Percentiles rank a stretch among this genome's conserved stretches.
Evolutionary conservation across 2,888 invertebrate species (phyloP).

Genomic region (Ormyrus rosae): DNA sequence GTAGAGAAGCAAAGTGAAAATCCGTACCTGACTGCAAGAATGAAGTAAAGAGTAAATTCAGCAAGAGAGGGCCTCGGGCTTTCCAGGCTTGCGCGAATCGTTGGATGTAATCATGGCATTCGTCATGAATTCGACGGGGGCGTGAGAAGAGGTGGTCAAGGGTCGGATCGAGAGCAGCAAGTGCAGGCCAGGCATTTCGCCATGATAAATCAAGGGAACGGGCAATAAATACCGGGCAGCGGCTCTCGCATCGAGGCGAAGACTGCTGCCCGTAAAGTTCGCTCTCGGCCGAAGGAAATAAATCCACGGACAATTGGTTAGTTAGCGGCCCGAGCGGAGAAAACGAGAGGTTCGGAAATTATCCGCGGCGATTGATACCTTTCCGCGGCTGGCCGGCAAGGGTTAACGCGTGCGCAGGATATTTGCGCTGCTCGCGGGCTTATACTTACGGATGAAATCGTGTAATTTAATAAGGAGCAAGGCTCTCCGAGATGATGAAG

Average conservation of each 20-base stretch:
- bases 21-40: neutral
- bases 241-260: neutral
- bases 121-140: conserved; percentile 62
- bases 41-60: neutral
- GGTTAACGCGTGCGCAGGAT: neutral
- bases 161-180: neutral
- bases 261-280: conserved; percentile 57
- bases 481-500: too few species aligned
- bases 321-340: conserved; percentile 58
- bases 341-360: conserved; percentile 23
- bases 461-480: neutral
- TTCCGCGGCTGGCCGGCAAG: neutral
- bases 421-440: neutral
- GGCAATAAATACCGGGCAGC: conserved; percentile 65
- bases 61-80: neutral
- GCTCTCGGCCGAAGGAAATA: conserved; percentile 60
- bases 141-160: neutral
- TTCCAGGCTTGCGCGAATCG: neutral
- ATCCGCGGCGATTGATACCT: conserved; percentile 6
- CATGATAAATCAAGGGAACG: conserved; percentile 67
- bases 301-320: conserved; percentile 68
- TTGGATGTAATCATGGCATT: conserved; percentile 53
- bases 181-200: conserved; percentile 45
- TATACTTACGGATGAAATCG: neutral
- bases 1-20: too few species aligned